Percentiles rank a stretch among this genome's conserved stretches.
phyloP scores from a whole-genome alignment of 2,113 vertebrate genomes.

The Alethe castanea region DNA sequence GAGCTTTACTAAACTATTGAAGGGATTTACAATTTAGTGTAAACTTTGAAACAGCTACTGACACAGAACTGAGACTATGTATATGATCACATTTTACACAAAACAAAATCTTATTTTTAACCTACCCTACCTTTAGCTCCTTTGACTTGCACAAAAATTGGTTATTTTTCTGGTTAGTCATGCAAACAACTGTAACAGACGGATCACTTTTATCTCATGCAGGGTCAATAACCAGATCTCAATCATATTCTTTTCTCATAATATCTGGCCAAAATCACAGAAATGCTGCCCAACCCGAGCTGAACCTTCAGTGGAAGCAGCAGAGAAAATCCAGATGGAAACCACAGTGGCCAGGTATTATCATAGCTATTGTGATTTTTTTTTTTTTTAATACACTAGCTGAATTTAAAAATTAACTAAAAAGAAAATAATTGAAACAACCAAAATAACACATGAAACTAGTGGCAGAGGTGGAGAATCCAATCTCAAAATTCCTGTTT shows the following conservation, averaged over 20 bases:
- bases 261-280: neutral
- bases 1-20: neutral
- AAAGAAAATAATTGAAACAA: neutral
- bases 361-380: neutral
- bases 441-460: fast-evolving
- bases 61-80: fast-evolving
- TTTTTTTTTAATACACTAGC: neutral
- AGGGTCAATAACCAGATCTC: neutral
- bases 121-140: neutral
- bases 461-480: neutral
- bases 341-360: neutral
- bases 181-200: neutral
- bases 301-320: neutral
- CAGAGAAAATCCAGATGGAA: neutral
- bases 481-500: neutral
- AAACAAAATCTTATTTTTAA: neutral
- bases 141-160: neutral
- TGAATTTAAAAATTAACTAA: neutral
- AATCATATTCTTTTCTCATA: neutral
- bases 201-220: neutral
- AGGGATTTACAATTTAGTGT: neutral
- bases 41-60: neutral
- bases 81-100: neutral
- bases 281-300: neutral
- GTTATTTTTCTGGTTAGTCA: neutral